phyloP scores from a whole-genome alignment of 2,113 vertebrate species.

The Coptodon bakossiorum region DNA sequence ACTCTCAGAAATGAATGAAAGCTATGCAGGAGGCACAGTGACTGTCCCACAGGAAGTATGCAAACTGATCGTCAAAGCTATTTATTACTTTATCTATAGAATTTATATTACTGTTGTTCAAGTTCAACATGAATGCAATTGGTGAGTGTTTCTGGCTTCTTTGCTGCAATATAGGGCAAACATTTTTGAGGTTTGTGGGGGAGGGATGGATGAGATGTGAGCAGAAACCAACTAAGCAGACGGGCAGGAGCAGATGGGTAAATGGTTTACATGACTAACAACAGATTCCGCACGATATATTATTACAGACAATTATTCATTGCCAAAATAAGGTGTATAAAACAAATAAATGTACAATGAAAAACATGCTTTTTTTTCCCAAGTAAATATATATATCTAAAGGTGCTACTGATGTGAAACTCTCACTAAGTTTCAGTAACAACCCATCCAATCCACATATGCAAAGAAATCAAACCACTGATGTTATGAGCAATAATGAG shows the following conservation, averaged over 20 bases:
- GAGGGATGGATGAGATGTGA: neutral
- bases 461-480: neutral
- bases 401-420: neutral
- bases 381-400: neutral
- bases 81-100: neutral
- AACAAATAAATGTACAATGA: neutral
- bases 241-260: neutral
- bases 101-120: neutral
- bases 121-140: neutral
- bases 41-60: neutral
- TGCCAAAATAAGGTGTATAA: neutral
- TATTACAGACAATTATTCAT: neutral
- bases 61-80: neutral
- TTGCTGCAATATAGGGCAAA: neutral
- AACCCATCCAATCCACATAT: accelerated
- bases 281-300: neutral
- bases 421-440: neutral
- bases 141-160: neutral
- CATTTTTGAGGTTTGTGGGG: neutral
- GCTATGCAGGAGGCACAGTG: neutral
- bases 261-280: neutral
- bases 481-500: neutral
- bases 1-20: neutral
- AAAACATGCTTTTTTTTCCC: neutral
- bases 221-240: neutral